Conservation (phyloP, 2,888 invertebrate genomes). For the Achlya flavicornis region DNA sequence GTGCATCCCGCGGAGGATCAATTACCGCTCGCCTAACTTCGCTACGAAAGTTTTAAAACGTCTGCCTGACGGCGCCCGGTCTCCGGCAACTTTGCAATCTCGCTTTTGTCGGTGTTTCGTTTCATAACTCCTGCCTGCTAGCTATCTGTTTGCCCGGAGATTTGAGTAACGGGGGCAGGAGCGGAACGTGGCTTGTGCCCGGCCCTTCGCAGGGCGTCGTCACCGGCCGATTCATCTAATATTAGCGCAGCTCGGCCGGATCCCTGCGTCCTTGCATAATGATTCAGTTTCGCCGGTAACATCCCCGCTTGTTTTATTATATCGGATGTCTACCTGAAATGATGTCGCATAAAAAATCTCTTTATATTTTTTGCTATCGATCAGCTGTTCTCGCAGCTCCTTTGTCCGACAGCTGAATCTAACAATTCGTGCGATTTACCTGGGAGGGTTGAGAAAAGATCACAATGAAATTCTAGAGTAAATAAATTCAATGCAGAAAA, state of each 20-base stretch:
- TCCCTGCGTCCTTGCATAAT: conserved; percentile 11
- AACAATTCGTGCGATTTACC: conserved; percentile 27
- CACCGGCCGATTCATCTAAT: neutral
- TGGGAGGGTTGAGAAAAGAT: conserved; percentile 25
- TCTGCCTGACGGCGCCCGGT: conserved; percentile 33
- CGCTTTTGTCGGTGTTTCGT: conserved; percentile 41
- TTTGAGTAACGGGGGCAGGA: conserved; percentile 23
- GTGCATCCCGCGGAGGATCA: conserved; percentile 54
- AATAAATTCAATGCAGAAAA: conserved; percentile 11
- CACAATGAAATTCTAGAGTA: conserved; percentile 29
- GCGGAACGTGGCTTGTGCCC: neutral
- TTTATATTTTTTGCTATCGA: conserved; percentile 29
- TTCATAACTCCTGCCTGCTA: conserved; percentile 42
- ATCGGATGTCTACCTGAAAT: conserved; percentile 35
- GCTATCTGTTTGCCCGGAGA: conserved; percentile 36
- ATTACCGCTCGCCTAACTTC: conserved; percentile 51
- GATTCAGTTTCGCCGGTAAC: conserved; percentile 20
- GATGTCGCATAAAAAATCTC: conserved; percentile 21
- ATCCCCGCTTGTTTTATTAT: conserved; percentile 18
- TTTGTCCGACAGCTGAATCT: conserved; percentile 36
- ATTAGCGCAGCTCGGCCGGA: neutral
- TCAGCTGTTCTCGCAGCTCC: conserved; percentile 44
- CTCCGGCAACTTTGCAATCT: conserved; percentile 51
- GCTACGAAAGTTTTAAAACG: conserved; percentile 60
- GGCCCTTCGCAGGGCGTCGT: neutral